Conservation (phyloP, 1,140 invertebrate genomes). For the Macrocentrus cingulum region DNA sequence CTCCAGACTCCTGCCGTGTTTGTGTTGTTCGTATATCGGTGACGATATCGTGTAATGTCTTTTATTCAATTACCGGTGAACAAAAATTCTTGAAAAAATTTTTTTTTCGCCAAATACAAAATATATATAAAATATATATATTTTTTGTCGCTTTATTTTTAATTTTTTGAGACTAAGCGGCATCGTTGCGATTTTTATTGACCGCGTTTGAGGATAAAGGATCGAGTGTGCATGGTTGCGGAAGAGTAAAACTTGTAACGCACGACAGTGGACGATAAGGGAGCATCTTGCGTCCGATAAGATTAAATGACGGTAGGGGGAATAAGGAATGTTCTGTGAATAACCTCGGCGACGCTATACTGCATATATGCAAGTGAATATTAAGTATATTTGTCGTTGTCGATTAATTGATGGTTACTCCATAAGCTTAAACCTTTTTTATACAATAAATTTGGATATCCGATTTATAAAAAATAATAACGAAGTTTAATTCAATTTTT, state of each 20-base stretch:
- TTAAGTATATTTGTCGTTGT: background rate
- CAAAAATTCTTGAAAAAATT: too few relatives aligned
- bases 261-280: slow-evolving; percentile 32
- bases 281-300: slow-evolving; percentile 28
- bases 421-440: too few relatives aligned
- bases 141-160: background rate
- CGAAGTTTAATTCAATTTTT: too few relatives aligned
- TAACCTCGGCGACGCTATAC: slow-evolving; percentile 2
- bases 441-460: too few relatives aligned
- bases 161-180: too few relatives aligned
- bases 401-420: too few relatives aligned
- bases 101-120: too few relatives aligned
- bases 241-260: slow-evolving; percentile 30
- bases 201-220: too few relatives aligned
- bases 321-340: slow-evolving; percentile 25
- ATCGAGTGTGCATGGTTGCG: slow-evolving; percentile 16
- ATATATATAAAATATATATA: too few relatives aligned
- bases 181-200: too few relatives aligned
- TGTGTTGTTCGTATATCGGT: slow-evolving; percentile 31
- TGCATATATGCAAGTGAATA: slow-evolving; percentile 7
- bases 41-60: slow-evolving; percentile 31
- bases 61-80: slow-evolving; percentile 12
- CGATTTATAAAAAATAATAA: too few relatives aligned
- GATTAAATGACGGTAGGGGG: slow-evolving; percentile 24
- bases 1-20: slow-evolving; percentile 28